Evolutionary conservation across 2,888 invertebrate genomes (phyloP).

Genomic region (Ptycholaimellus sp.): DNA sequence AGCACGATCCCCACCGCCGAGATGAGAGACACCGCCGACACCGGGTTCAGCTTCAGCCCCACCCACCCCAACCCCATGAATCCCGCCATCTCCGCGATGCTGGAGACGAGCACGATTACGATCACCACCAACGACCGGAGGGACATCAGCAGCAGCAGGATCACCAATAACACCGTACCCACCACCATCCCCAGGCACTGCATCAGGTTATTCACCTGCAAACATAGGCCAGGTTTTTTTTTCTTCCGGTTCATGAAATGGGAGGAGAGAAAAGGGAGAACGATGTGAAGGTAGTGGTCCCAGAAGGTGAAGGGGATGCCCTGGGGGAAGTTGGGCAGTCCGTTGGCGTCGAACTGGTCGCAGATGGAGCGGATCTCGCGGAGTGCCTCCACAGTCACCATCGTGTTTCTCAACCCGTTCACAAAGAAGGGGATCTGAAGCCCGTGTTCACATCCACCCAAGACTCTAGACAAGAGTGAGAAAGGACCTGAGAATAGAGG

Average conservation of each 20-base stretch:
- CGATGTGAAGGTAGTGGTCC: conserved; percentile 54
- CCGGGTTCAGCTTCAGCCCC: conserved; percentile 47
- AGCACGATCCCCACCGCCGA: conserved; percentile 35
- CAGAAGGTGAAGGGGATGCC: conserved; percentile 85
- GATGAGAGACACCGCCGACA: conserved; percentile 52
- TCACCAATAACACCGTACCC: conserved; percentile 47
- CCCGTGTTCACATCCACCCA: no score
- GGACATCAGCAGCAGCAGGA: conserved; percentile 51
- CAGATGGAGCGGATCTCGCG: conserved; percentile 46
- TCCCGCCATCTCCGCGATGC: conserved; percentile 52
- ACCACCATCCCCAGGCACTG: conserved; percentile 9
- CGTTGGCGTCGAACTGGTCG: conserved; percentile 51
- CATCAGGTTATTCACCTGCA: no score
- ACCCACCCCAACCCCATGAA: conserved; percentile 60
- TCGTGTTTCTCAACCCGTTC: conserved; percentile 19
- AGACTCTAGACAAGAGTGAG: no score
- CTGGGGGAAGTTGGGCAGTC: conserved; percentile 83
- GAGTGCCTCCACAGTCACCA: conserved; percentile 16
- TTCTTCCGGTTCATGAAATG: background rate
- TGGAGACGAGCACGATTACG: conserved; percentile 24
- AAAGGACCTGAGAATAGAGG: conserved; percentile 32
- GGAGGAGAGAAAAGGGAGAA: background rate
- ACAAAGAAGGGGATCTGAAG: conserved; percentile 77
- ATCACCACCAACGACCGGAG: conserved; percentile 41
- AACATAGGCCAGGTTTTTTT: background rate